Base-by-base conservation (phyloP, 2,888 invertebrate species). In the Ormyrus thymus region DNA sequence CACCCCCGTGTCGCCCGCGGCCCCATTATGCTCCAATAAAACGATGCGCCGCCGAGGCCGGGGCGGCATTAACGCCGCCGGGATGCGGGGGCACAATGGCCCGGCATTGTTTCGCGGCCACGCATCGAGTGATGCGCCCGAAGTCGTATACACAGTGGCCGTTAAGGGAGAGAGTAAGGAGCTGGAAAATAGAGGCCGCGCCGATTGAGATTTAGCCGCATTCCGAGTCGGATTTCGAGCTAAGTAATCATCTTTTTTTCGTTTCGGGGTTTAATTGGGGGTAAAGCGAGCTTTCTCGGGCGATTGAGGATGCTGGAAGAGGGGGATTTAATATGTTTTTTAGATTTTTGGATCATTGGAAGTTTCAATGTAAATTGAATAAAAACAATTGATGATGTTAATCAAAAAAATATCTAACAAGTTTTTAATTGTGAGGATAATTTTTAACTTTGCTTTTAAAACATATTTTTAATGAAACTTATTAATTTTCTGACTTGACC, bases 71-170 rank as follows among this genome's bases (percentile, higher is more conserved):
- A 73, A 56, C 59, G 46, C 13, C 48, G 43, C n/a, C 29, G 59
- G 61, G 43, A 69, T 62, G 62, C 62, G 51, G 7, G 11, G 46
- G 43, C 48, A 84, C 84, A 84, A 84, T 81, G 76, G 58, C 46
- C 29, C 62, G 8, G 59, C 78, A 79, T 84, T 85, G 84, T 85
- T 83, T 85, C 80, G 62, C n/a, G 8, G 11, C 7, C 11, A n/a
- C 46, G 53, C 45, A 45, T 75, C 62, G 11, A 56, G 55, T 45
- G 5, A 7, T 56, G 55, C 29, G 11, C 56, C 48, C 6, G 56
- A 73, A 73, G 64, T 73, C 73, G 74, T 29, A 48, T 29, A 29
- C 2, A 29, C 4, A 29, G 0, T 4, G 29, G 29, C 29, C 50
- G 56, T 9, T 7, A 45, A 3, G n/a, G 10, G 6, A 29, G 62